Base-by-base conservation (phyloP, 2,113 vertebrate genomes). In the Quiscalus mexicanus region DNA sequence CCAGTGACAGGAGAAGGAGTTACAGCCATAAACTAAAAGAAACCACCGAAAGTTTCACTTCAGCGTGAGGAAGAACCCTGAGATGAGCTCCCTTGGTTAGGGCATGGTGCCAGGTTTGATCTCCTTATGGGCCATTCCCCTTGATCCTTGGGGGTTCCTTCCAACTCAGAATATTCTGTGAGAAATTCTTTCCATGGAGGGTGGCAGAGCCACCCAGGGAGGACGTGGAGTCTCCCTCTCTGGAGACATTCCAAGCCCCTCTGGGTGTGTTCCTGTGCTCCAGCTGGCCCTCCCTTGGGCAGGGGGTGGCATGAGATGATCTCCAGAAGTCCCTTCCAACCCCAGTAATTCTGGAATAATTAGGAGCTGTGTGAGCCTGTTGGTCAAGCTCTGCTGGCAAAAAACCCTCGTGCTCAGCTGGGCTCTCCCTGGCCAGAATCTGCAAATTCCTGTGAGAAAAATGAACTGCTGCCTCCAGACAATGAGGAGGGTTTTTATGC, bases 391-490 rank as follows among this genome's bases (percentile, higher is more conserved):
- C 33, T 21, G 3, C 58, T 41, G 76, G 35, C 0, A 1, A 31
- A 31, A 25, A 30, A 53, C 25, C 59, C 89, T 42, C 10, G 9
- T 45, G n/a, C 35, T 62, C 27, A 56, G 47, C 76, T 49, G 60
- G 27, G 33, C 42, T 82, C 69, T 82, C 41, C 37, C 69, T 56
- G n/a, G 22, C 13, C 50, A 53, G 55, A 27, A 87, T 15, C 84
- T 87, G 27, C 74, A 87, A 45, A 87, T 16, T 53, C 28, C 28
- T n/a, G 55, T n/a, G 84, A 62, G 56, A 53, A 62, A 16, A 45
- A 47, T 5, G 21, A 70, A 9, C 76, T 83, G 6, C 76, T 93
- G 87, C 59, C 89, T 93, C 53, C 68, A 91, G 96, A 97, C 89
- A 84, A 4, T 44, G 9, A 15, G 71, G 50, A 87, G 62, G 3